phyloP scores from a whole-genome alignment of 2,113 vertebrate species.

The Murina feae region DNA sequence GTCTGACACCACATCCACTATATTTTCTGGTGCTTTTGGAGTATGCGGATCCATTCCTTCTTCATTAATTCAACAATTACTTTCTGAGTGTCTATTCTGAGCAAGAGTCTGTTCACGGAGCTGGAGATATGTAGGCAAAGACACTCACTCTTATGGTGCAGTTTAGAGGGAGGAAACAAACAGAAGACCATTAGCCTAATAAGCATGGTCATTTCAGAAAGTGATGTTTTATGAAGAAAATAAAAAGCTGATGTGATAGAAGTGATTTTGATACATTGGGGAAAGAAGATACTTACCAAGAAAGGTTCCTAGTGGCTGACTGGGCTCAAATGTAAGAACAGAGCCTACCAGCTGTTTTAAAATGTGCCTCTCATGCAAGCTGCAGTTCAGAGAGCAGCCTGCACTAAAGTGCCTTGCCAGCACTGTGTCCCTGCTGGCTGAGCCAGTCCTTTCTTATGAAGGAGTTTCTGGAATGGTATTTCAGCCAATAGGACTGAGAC shows the following conservation, averaged over 20 bases:
- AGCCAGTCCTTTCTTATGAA: not conserved
- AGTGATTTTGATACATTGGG: not conserved
- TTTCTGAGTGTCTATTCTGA: not conserved
- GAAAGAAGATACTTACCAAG: not conserved
- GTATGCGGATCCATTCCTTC: not conserved
- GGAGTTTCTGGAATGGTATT: not conserved
- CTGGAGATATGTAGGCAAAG: no score
- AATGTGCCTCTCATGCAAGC: not conserved
- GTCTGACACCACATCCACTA: not conserved
- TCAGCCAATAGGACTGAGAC: not conserved
- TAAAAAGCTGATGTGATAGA: not conserved
- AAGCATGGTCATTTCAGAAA: not conserved
- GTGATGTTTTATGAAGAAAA: not conserved
- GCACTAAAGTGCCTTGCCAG: not conserved
- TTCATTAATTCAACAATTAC: not conserved
- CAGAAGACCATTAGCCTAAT: not conserved
- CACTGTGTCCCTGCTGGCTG: not conserved
- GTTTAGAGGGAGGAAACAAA: not conserved
- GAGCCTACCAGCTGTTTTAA: not conserved
- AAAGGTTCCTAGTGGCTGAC: not conserved
- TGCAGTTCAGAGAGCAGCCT: not conserved
- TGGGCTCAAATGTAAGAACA: not conserved
- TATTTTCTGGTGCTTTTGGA: not conserved
- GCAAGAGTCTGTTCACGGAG: not conserved
- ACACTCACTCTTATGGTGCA: fast-evolving